These are phyloP conservation scores for Epinephelus coioides DNA, from an alignment of 2,797 vertebrate genomes.

Conservation along the genomic window DNA sequence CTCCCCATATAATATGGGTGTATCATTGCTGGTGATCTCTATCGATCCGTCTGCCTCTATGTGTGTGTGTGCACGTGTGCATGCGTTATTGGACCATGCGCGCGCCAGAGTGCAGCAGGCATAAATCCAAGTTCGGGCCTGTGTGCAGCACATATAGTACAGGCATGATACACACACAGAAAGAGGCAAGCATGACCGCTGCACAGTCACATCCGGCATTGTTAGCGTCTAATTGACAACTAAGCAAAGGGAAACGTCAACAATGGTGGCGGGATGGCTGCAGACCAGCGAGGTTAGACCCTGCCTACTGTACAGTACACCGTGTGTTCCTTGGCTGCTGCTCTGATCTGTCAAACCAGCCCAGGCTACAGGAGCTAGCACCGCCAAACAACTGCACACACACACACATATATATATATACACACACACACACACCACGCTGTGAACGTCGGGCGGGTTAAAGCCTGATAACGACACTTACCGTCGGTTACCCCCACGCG, in stretches of 20 bases:
- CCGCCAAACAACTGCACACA: conserved; percentile 40
- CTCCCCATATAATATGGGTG: neutral
- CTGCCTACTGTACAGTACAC: conserved; percentile 5
- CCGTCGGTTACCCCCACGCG: conserved; percentile 62
- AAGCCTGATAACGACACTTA: conserved; percentile 66
- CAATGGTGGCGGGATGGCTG: conserved; percentile 16
- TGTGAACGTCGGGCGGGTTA: neutral
- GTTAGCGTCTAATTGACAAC: neutral
- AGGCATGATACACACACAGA: neutral
- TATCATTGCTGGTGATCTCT: conserved; percentile 21
- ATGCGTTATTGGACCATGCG: conserved; percentile 52
- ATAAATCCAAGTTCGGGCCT: conserved; percentile 68
- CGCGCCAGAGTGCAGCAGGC: conserved; percentile 63
- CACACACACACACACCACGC: conserved; percentile 24
- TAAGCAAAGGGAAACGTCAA: conserved; percentile 27
- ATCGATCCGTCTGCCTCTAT: conserved; percentile 27
- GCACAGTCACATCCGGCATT: neutral
- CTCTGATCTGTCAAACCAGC: conserved; percentile 82
- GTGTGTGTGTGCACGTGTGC: conserved; percentile 34
- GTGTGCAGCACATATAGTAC: conserved; percentile 24
- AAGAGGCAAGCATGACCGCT: conserved; percentile 1
- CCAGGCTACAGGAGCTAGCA: conserved; percentile 61
- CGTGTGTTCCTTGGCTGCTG: conserved; percentile 38
- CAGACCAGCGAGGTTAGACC: neutral
- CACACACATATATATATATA: neutral